A percentile compares a stretch with the other conserved stretches of the same genome.
phyloP scores from a whole-genome alignment of 1,140 invertebrate species.

The Brachionus asplanchnoidis region DNA sequence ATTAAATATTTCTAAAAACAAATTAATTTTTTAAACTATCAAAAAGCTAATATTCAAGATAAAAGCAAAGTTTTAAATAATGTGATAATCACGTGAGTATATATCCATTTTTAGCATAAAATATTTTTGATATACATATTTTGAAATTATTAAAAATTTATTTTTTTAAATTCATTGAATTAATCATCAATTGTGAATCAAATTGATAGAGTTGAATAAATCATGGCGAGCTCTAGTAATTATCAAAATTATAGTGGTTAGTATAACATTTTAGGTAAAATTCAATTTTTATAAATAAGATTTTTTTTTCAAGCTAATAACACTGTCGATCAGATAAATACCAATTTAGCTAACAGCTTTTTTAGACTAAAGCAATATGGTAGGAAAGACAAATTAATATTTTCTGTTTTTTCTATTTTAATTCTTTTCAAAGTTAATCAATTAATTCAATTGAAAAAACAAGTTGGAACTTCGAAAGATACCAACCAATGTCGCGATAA shows the following conservation, averaged over 20 bases:
- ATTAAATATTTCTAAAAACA: background rate
- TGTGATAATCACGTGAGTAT: background rate
- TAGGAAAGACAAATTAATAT: background rate
- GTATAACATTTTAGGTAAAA: background rate
- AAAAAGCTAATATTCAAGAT: background rate
- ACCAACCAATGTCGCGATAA: background rate
- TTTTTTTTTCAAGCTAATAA: background rate
- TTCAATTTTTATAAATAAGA: background rate
- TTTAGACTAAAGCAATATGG: background rate
- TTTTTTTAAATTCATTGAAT: background rate
- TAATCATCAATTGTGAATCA: background rate
- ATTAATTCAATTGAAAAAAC: background rate
- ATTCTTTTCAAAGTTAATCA: background rate
- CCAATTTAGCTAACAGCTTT: background rate
- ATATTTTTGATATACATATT: background rate
- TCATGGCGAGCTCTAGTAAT: background rate
- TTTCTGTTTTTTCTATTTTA: background rate
- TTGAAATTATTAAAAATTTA: background rate
- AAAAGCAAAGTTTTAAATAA: background rate
- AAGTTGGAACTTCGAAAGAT: constrained; percentile 3
- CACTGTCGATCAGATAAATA: background rate
- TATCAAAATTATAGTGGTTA: constrained; percentile 11
- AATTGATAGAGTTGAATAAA: background rate
- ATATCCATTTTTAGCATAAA: background rate
- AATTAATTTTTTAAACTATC: too few species aligned